Evolutionary conservation across 2,113 vertebrate species (phyloP).

Genomic region (Corvus hawaiiensis): DNA sequence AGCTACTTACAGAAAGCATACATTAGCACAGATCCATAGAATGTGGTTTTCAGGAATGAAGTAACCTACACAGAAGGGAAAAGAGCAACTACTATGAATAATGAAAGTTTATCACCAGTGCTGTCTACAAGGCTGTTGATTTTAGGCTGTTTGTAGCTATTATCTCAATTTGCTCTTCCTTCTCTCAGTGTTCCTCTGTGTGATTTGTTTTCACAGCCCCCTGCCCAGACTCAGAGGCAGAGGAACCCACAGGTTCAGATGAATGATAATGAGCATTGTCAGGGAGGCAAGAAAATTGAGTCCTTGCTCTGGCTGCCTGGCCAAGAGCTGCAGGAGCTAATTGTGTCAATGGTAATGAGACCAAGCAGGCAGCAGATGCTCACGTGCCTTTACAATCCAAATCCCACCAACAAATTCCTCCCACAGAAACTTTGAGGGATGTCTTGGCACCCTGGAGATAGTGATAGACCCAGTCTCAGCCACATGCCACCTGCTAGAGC

Average conservation of each 20-base stretch:
- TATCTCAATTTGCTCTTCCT: not conserved
- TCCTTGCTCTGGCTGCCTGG: conserved; percentile 60
- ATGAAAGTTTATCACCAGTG: not conserved
- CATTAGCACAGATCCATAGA: not conserved
- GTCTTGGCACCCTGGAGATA: conserved; percentile 79
- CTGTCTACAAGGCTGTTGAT: not conserved
- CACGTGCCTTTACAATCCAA: conserved; percentile 94
- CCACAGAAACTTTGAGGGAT: conserved; percentile 73
- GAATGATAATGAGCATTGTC: conserved; percentile 71
- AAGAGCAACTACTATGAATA: not conserved
- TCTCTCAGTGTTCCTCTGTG: not conserved
- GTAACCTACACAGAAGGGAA: not conserved
- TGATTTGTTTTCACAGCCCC: conserved; percentile 29
- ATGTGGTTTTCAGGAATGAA: not conserved
- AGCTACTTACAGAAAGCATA: not conserved
- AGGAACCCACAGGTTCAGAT: conserved; percentile 39
- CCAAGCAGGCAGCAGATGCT: conserved; percentile 90
- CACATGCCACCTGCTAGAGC: conserved; percentile 91
- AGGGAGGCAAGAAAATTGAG: conserved; percentile 58
- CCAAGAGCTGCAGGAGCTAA: conserved; percentile 77
- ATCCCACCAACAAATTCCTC: conserved; percentile 76
- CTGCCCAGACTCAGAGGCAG: not conserved
- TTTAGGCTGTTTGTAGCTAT: not conserved
- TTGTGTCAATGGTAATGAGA: conserved; percentile 89
- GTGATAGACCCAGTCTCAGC: conserved; percentile 63